These are phyloP conservation scores for Bergia puertoricense DNA, from an alignment of 92 coral and sea anemone genomes.

Conservation along the genomic window DNA sequence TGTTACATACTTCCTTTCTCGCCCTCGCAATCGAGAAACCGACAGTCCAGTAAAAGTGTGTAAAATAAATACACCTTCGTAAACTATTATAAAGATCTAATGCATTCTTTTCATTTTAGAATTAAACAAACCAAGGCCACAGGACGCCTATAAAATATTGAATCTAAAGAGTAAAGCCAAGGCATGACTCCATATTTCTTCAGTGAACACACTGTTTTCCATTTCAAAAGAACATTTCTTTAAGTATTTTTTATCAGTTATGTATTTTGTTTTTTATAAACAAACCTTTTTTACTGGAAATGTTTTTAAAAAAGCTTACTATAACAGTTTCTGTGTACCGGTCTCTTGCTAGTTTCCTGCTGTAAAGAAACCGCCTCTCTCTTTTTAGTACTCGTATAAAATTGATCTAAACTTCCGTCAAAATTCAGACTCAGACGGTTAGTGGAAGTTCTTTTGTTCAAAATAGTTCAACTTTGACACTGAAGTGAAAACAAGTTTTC, in stretches of 20 bases:
- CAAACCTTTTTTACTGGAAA: background rate
- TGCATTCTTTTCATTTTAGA: background rate
- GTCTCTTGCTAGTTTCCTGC: background rate
- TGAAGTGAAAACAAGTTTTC: no score
- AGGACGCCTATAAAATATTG: background rate
- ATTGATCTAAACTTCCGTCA: background rate
- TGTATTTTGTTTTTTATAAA: no score
- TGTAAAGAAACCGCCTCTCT: background rate
- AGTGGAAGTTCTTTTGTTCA: no score
- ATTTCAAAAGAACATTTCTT: background rate
- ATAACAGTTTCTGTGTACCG: background rate
- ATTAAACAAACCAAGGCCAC: background rate
- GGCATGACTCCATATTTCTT: background rate
- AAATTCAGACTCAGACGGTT: background rate
- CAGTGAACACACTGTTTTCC: background rate
- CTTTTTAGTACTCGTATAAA: background rate
- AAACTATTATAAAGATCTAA: no score
- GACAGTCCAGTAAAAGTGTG: background rate
- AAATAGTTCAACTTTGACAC: no score
- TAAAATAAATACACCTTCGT: background rate
- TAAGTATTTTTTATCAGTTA: no score
- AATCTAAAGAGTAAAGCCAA: no score
- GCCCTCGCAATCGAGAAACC: background rate
- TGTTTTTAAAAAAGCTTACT: no score
- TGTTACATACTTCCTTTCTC: background rate